Evolutionary conservation across 2,888 invertebrate genomes (phyloP).

Genomic region (Dioctria rufipes): DNA sequence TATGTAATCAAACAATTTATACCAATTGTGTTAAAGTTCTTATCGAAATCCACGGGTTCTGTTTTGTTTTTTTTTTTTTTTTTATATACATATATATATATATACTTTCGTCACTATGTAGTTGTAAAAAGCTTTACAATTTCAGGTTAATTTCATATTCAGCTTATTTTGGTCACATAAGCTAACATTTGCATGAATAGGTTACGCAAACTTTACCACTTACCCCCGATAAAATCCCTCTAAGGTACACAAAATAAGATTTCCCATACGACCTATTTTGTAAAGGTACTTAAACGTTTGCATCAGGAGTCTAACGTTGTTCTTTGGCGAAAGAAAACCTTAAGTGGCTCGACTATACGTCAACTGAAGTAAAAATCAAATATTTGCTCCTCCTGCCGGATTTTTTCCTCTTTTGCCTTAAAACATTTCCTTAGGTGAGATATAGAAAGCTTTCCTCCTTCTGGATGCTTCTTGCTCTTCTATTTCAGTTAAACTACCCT

Average conservation of each 20-base stretch:
- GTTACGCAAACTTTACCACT: not conserved
- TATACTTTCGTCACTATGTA: too few relatives aligned
- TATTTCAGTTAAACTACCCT: conserved; percentile 50
- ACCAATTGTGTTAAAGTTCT: not conserved
- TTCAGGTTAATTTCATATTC: not conserved
- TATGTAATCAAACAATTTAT: not conserved
- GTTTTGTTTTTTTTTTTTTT: not conserved
- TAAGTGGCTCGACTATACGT: conserved; percentile 44
- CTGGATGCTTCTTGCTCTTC: conserved; percentile 1
- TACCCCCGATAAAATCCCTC: conserved; percentile 25
- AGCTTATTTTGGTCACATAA: not conserved
- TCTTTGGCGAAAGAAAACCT: conserved; percentile 35
- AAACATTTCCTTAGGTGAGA: conserved; percentile 37
- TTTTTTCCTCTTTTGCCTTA: conserved; percentile 19
- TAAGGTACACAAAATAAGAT: conserved; percentile 49
- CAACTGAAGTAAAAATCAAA: conserved; percentile 55
- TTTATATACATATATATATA: too few relatives aligned
- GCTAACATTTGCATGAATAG: not conserved
- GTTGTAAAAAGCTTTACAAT: too few relatives aligned
- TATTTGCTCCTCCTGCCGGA: conserved; percentile 40
- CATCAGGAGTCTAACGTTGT: conserved; percentile 40
- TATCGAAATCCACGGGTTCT: not conserved
- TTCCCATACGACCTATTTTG: conserved; percentile 51
- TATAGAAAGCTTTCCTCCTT: conserved; percentile 42
- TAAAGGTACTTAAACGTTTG: conserved; percentile 41